These are phyloP conservation scores for Theocolax elegans DNA, from an alignment of 1,140 invertebrate species.

Conservation along the genomic window DNA sequence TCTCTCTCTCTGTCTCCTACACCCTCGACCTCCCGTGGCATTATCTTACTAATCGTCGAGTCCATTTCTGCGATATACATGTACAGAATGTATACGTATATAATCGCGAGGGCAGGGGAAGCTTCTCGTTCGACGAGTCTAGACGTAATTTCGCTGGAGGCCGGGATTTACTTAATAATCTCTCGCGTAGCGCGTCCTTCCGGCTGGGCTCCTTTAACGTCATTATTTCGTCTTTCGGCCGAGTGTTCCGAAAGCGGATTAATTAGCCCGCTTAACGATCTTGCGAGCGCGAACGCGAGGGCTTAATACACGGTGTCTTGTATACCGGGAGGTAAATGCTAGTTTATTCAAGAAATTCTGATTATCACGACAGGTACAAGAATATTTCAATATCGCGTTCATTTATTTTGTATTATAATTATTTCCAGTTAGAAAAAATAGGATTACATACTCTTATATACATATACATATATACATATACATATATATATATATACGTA, in stretches of 20 bases:
- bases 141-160: slow-evolving; percentile 42
- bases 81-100: neutral
- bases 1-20: neutral
- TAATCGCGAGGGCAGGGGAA: neutral
- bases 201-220: neutral
- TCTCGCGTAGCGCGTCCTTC: neutral
- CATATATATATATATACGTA: no score
- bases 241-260: slow-evolving; percentile 58
- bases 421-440: no score
- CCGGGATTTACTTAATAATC: slow-evolving; percentile 25
- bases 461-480: no score
- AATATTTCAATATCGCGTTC: no score
- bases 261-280: slow-evolving; percentile 50
- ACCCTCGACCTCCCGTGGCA: neutral
- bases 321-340: no score
- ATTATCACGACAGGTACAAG: no score
- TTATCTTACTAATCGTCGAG: neutral
- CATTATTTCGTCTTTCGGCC: slow-evolving; percentile 48
- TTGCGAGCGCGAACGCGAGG: neutral
- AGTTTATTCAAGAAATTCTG: no score
- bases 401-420: no score
- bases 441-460: no score
- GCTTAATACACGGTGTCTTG: neutral
- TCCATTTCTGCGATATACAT: slow-evolving; percentile 29
- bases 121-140: slow-evolving; percentile 46